A percentile compares a stretch with the other conserved stretches of the same genome.
Conservation (phyloP, 1,140 invertebrate species). For the Aradophagus sp. region DNA sequence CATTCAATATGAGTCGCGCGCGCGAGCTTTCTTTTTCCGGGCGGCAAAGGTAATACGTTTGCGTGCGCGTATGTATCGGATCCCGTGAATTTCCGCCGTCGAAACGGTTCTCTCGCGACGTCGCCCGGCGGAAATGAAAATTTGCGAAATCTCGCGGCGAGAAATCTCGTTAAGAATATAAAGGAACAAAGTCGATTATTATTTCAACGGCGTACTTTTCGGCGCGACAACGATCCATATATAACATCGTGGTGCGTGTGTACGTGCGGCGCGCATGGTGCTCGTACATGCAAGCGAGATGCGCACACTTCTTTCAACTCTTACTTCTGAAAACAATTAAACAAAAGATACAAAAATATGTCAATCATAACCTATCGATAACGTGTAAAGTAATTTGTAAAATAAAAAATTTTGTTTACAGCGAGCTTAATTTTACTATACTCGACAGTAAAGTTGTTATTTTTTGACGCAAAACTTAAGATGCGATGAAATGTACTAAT, state of each 20-base stretch:
- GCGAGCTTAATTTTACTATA: no score
- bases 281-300: conserved; percentile 1
- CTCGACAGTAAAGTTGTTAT: no score
- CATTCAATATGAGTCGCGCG: conserved; percentile 19
- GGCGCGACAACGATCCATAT: conserved; percentile 37
- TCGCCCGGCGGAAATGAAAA: conserved; percentile 44
- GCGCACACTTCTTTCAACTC: no score
- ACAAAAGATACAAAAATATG: no score
- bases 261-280: conserved; percentile 35
- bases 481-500: no score
- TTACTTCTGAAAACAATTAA: no score
- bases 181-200: conserved; percentile 44
- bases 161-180: conserved; percentile 52
- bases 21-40: conserved; percentile 31
- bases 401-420: no score
- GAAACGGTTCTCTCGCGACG: conserved; percentile 37
- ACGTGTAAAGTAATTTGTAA: no score
- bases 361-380: no score
- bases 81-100: conserved; percentile 39
- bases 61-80: conserved; percentile 16
- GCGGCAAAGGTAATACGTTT: conserved; percentile 12
- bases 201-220: conserved; percentile 47
- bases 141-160: conserved; percentile 49
- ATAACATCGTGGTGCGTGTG: no score
- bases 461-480: no score